A percentile compares a stretch with the other conserved stretches of the same genome.
Conservation (phyloP, 2,888 invertebrate species). For the Xestobium rufovillosum region DNA sequence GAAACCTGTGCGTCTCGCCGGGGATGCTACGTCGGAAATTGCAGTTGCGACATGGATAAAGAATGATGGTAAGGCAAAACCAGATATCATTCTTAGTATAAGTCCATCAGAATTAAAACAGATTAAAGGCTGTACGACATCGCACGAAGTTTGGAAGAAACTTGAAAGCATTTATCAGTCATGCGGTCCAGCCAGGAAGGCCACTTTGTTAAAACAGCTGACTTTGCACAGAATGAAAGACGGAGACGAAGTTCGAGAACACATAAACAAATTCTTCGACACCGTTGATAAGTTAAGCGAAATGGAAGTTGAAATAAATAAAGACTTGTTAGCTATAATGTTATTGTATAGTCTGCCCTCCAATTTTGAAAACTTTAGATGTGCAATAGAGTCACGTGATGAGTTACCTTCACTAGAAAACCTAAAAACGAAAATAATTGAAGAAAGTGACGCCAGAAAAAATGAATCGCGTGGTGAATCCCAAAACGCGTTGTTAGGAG, state of each 20-base stretch:
- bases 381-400: conserved; percentile 35
- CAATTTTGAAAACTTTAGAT: conserved; percentile 33
- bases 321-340: conserved; percentile 30
- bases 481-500: conserved; percentile 8
- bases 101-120: conserved; percentile 30
- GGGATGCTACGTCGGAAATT: background rate
- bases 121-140: too few relatives aligned
- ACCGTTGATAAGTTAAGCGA: conserved; percentile 32
- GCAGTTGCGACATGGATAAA: conserved; percentile 8
- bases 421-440: conserved; percentile 30
- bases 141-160: conserved; percentile 35
- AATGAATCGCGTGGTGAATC: conserved; percentile 10
- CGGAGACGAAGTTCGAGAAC: conserved; percentile 28
- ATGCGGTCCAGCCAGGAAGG: conserved; percentile 33
- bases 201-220: conserved; percentile 18
- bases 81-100: conserved; percentile 25
- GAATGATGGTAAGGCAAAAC: conserved; percentile 19
- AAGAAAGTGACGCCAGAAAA: conserved; percentile 26
- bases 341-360: conserved; percentile 25
- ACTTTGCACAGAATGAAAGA: conserved; percentile 12
- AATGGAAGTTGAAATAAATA: conserved; percentile 28
- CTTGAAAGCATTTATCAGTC: conserved; percentile 35
- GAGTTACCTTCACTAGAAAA: conserved; percentile 27
- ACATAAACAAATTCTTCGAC: conserved; percentile 33
- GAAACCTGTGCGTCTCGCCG: conserved; percentile 4